Base-by-base conservation (phyloP, 2,797 vertebrate genomes). In the Petrocephalus sullivani region DNA sequence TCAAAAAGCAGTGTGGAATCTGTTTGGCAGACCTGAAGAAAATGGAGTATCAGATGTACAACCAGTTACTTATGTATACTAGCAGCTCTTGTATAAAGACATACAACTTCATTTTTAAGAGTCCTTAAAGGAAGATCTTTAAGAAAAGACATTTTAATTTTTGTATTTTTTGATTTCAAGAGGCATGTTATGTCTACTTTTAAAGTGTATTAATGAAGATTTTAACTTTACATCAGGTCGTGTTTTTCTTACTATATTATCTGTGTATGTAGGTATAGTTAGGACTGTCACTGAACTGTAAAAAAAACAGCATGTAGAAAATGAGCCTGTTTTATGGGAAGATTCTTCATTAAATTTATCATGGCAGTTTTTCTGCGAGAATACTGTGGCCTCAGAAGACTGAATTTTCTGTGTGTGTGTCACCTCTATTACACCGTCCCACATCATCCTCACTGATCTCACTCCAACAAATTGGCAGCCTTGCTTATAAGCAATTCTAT, bases 161-260 rank as follows among this genome's bases (percentile, higher is more conserved):
- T 98, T 98, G 96, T 98, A 97, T 98, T 98, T 86, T 97, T 98
- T 97, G 94, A 96, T 98, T 97, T 97, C 95, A 96, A 96, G 97
- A 97, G 97, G 97, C 98, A 98, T 98, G 97, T 97, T 96, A 96
- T 97, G 97, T 98, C 97, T 96, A 95, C 96, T 97, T 97, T 97
- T 97, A 97, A 98, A 97, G 97, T 98, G 97, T 99, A 98, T 98
- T 98, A 98, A 97, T 98, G 97, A 98, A 97, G 96, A 98, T 98
- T 97, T 96, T 97, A 97, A 98, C 97, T 97, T 98, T 97, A 97
- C 96, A 97, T 97, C 96, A 96, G 95, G 97, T 96, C 97, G 96
- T 97, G 96, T 96, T 97, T 92, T 97, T 96, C 95, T 97, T 97
- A 97, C 95, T 96, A 94, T 96, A 96, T 96, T 96, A 95, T 96